Evolutionary conservation across 2,113 vertebrate species (phyloP), one percentile per base, ranked within the genome.

Genomic region (Geothlypis trichas): DNA sequence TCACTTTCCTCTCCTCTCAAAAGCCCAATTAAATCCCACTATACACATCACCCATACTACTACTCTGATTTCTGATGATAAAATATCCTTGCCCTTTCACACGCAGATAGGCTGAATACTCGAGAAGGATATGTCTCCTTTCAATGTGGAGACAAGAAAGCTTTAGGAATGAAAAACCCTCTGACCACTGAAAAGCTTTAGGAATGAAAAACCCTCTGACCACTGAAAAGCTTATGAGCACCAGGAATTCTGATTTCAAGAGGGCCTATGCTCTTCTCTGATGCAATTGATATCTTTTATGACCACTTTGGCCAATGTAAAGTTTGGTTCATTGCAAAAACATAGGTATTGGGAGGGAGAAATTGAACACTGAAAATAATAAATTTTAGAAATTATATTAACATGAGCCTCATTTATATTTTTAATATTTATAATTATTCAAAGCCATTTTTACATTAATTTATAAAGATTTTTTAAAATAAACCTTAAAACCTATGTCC

Each of bases 121-220:
- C 4, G 1, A 31, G 37, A 72, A 67, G 7, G 3, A 17, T 54
- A 15, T 61, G 28, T 39, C 26, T 28, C 37, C 37, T 39, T 39
- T 39, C 26, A 24, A 1, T 20, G 4, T 35, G 11, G 12, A 63
- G 18, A 55, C 0, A 3, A 51, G 20, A 13, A 77, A 13, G 2
- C 27, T 91, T 39, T 19, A 74, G 33, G 21, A 80, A 71, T 8
- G 7, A 33, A 11, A 74, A 69, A 15, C 2, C 13, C 3, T 74
- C 20, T 55, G 30, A 44, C 10, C 11, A 47, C 22, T 73, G 58
- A 68, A n/a, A 77, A 13, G 2, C 30, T 91, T 91, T 18, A 74
- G 33, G 21, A 80, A 71, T 8, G 7, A 33, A 11, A 73, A 69
- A 15, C 2, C 13, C 3, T 74, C 20, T 55, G 30, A 44, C 10